These are phyloP conservation scores for Oncorhynchus nerka DNA, from an alignment of 2,113 vertebrate species.

Conservation along the genomic window DNA sequence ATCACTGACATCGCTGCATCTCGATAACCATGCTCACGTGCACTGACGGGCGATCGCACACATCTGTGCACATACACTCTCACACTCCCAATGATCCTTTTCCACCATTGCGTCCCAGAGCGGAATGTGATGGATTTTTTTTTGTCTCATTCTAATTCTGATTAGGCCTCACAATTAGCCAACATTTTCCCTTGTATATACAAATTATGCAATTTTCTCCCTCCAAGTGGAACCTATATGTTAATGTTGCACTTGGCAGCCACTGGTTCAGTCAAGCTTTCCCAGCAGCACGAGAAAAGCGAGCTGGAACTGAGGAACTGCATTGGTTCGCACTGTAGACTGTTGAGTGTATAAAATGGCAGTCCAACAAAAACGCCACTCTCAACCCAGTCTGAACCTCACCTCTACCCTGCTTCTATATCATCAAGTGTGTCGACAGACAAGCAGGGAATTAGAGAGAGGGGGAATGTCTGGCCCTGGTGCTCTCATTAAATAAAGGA, in stretches of 20 bases:
- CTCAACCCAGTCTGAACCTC: conserved; percentile 29
- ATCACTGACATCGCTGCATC: too few relatives aligned
- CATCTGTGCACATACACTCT: too few relatives aligned
- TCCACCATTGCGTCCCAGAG: conserved; percentile 5
- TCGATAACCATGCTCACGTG: too few relatives aligned
- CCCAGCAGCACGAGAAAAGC: conserved; percentile 45
- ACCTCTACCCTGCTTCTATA: conserved; percentile 34
- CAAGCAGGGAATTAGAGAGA: conserved; percentile 14
- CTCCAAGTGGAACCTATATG: conserved; percentile 40
- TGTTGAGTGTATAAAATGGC: conserved; percentile 56
- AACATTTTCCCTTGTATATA: conserved; percentile 37
- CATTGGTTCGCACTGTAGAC: conserved; percentile 69
- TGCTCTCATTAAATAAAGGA: conserved; percentile 15
- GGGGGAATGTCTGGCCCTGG: conserved; percentile 19
- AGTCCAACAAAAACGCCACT: conserved; percentile 60
- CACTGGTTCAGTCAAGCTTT: conserved; percentile 26
- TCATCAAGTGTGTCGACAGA: conserved; percentile 51
- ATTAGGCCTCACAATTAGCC: conserved; percentile 54
- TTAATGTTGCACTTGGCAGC: conserved; percentile 82
- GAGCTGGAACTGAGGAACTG: conserved; percentile 38
- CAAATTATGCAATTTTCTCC: conserved; percentile 52
- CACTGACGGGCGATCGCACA: too few relatives aligned
- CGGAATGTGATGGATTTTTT: conserved; percentile 39
- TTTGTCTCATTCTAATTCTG: conserved; percentile 41
- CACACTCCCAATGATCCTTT: conserved; percentile 10